Percentiles rank a stretch among this genome's conserved stretches.
These are phyloP conservation scores for Plemyria rubiginata DNA, from an alignment of 2,888 invertebrate species.

Conservation along the genomic window DNA sequence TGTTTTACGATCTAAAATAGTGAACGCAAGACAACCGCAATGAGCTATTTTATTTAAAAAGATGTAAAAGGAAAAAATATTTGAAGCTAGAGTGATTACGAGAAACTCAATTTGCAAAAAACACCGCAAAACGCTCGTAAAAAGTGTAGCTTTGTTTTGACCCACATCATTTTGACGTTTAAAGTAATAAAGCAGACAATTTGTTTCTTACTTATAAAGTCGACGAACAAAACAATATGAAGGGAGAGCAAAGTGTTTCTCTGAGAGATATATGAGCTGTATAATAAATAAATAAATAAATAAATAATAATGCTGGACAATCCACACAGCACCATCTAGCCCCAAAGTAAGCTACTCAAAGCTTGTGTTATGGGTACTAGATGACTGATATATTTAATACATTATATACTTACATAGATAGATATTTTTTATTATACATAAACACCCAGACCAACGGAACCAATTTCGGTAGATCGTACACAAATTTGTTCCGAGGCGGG, in stretches of 20 bases:
- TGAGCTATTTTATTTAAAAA: slow-evolving; percentile 19
- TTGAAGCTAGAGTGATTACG: slow-evolving; percentile 19
- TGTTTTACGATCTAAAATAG: slow-evolving; percentile 36
- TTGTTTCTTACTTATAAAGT: slow-evolving; percentile 37
- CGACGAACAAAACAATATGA: slow-evolving; percentile 12
- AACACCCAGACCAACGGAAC: too few relatives aligned
- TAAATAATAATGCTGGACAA: too few relatives aligned
- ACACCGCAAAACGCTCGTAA: slow-evolving; percentile 52
- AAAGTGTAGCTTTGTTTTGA: slow-evolving; percentile 43
- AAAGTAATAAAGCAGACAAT: slow-evolving; percentile 47
- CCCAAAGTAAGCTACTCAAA: too few relatives aligned
- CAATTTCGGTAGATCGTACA: too few relatives aligned
- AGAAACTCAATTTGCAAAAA: slow-evolving; percentile 38
- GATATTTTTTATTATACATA: too few relatives aligned
- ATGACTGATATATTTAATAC: too few relatives aligned
- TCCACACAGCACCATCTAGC: too few relatives aligned
- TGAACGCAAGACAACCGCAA: slow-evolving; percentile 14
- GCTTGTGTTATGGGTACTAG: too few relatives aligned
- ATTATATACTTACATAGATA: too few relatives aligned
- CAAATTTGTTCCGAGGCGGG: too few relatives aligned
- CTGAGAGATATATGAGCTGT: not conserved
- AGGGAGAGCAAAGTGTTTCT: slow-evolving; percentile 6
- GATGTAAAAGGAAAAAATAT: slow-evolving; percentile 24
- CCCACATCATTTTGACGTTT: slow-evolving; percentile 50
- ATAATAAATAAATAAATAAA: too few relatives aligned